These are phyloP conservation scores for Phoeniculus purpureus DNA, from an alignment of 2,797 vertebrate species.

Conservation along the genomic window DNA sequence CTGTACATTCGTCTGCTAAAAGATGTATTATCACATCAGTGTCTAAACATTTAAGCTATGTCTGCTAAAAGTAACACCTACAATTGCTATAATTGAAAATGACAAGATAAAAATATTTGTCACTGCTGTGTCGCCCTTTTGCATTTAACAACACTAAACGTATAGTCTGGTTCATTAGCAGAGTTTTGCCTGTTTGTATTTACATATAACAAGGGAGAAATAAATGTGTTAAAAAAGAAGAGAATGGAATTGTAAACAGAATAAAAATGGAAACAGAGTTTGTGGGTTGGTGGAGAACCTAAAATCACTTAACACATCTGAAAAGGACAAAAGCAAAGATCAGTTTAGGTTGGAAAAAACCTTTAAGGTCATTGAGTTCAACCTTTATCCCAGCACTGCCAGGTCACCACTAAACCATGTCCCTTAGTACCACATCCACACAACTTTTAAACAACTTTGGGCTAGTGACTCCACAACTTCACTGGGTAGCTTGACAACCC, in stretches of 20 bases:
- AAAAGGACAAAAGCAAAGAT: background rate
- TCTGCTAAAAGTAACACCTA: constrained; percentile 46
- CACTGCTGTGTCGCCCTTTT: background rate
- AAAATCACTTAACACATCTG: background rate
- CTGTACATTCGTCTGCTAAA: constrained; percentile 2
- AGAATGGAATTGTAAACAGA: background rate
- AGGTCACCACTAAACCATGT: background rate
- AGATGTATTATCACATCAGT: background rate
- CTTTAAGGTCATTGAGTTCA: background rate
- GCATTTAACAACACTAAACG: background rate
- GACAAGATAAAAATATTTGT: constrained; percentile 15
- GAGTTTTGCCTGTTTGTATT: background rate
- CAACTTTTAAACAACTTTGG: background rate
- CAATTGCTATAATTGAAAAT: constrained; percentile 2
- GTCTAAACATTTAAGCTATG: constrained; percentile 48
- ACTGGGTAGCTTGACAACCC: background rate
- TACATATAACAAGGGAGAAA: constrained; percentile 18
- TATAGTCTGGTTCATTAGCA: constrained; percentile 7
- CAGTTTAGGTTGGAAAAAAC: background rate
- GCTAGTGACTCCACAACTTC: background rate
- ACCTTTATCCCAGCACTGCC: background rate
- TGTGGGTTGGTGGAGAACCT: background rate
- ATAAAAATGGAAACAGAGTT: background rate
- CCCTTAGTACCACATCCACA: background rate
- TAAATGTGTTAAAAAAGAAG: background rate